phyloP scores from a whole-genome alignment of 1,140 invertebrate genomes.

The Tetramorium simillimum region DNA sequence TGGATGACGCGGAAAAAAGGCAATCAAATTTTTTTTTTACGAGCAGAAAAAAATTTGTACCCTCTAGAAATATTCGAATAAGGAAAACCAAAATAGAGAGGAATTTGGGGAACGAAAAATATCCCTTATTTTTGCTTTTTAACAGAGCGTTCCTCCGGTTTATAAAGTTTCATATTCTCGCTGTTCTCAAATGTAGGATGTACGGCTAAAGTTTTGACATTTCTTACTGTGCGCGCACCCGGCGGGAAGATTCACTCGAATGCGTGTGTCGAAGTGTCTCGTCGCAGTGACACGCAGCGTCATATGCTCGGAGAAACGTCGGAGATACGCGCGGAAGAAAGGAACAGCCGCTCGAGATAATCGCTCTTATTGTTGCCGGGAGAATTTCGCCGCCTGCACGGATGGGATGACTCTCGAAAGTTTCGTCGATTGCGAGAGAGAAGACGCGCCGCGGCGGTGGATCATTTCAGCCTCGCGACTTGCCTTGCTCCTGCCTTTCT shows the following conservation, averaged over 20 bases:
- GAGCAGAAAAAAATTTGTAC: not conserved
- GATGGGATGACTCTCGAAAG: constrained; percentile 65
- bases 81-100: not conserved
- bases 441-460: constrained; percentile 4
- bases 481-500: constrained; percentile 14
- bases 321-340: not conserved
- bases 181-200: not conserved
- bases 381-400: constrained; percentile 61
- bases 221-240: not conserved
- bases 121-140: not conserved
- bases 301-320: constrained; percentile 13
- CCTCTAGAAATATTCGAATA: not conserved
- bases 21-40: not conserved
- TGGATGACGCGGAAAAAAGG: not conserved
- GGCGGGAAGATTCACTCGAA: not conserved
- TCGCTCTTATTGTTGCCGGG: constrained; percentile 74
- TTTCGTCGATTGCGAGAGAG: constrained; percentile 52
- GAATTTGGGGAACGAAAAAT: not conserved
- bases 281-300: constrained; percentile 23
- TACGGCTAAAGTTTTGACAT: constrained; percentile 14
- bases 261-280: not conserved
- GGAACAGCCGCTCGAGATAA: constrained; percentile 60
- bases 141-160: not conserved
- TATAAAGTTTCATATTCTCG: not conserved
- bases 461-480: constrained; percentile 32